These are phyloP conservation scores for Platynereis dumerilii DNA, from an alignment of 2,888 invertebrate genomes.

Conservation along the genomic window DNA sequence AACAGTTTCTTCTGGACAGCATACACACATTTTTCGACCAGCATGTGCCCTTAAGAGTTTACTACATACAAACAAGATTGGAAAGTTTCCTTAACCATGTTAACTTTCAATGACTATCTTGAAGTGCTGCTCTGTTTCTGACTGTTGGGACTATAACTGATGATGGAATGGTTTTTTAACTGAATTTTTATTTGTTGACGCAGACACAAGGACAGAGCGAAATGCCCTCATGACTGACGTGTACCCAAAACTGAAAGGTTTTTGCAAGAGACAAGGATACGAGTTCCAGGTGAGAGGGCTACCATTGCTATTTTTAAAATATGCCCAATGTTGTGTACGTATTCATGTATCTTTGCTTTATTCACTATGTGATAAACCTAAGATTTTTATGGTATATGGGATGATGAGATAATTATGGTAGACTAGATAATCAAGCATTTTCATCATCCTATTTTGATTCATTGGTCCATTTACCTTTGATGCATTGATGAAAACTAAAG, in stretches of 20 bases:
- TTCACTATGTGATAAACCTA: not conserved
- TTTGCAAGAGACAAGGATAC: slow-evolving; percentile 51
- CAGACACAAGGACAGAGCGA: slow-evolving; percentile 53
- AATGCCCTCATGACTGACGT: slow-evolving; percentile 52
- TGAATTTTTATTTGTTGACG: slow-evolving; percentile 8
- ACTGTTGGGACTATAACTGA: not conserved
- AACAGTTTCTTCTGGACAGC: no score
- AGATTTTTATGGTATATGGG: not conserved
- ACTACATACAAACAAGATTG: no score
- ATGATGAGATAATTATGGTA: no score
- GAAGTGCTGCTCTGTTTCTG: not conserved
- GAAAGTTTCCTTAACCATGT: not conserved
- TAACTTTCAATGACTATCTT: slow-evolving; percentile 2
- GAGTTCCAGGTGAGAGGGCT: slow-evolving; percentile 55
- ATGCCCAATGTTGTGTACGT: not conserved
- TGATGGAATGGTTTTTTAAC: not conserved
- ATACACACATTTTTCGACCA: no score
- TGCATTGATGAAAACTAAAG: no score
- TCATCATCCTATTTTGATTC: no score
- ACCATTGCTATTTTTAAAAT: not conserved
- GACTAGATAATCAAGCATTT: no score
- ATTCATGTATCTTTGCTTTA: not conserved
- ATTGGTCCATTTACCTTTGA: no score
- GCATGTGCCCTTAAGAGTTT: no score
- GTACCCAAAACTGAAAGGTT: slow-evolving; percentile 51